phyloP scores from a whole-genome alignment of 2,888 invertebrate species.

The Pandemis corylana region DNA sequence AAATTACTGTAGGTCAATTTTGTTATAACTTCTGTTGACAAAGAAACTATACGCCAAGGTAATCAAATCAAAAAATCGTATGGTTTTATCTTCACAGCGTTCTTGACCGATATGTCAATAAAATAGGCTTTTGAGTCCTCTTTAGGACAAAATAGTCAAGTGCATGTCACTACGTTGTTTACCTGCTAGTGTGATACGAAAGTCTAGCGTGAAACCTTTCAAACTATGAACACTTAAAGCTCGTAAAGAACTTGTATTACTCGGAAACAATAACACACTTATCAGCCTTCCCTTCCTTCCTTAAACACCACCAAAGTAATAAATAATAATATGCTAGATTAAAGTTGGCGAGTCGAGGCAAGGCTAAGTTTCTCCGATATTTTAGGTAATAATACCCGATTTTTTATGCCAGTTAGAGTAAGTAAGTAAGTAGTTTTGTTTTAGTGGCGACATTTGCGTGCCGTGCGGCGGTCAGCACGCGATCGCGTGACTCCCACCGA shows the following conservation, averaged over 20 bases:
- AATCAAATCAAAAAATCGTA: too few species aligned
- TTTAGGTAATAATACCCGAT: constrained; percentile 31
- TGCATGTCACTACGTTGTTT: too few species aligned
- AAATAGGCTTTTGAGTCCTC: too few species aligned
- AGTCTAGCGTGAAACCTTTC: not conserved
- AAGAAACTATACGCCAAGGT: too few species aligned
- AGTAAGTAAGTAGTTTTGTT: constrained; percentile 56
- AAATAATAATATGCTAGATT: constrained; percentile 32
- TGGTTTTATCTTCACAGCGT: too few species aligned
- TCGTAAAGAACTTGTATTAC: not conserved
- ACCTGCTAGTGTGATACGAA: not conserved
- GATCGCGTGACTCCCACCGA: constrained; percentile 65
- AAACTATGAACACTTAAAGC: not conserved
- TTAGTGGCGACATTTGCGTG: constrained; percentile 71
- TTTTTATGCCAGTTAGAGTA: constrained; percentile 40
- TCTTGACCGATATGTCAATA: too few species aligned
- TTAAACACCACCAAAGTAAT: constrained; percentile 14
- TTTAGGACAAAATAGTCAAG: too few species aligned
- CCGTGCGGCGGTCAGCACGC: constrained; percentile 73
- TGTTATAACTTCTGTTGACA: too few species aligned
- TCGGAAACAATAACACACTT: constrained; percentile 25
- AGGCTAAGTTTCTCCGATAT: constrained; percentile 29
- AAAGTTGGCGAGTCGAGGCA: constrained; percentile 21
- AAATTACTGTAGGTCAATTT: too few species aligned
- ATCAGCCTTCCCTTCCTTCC: constrained; percentile 15